Percentiles rank a stretch among this genome's conserved stretches.
Conservation (phyloP, 2,113 vertebrate species). For the Tyto alba region DNA sequence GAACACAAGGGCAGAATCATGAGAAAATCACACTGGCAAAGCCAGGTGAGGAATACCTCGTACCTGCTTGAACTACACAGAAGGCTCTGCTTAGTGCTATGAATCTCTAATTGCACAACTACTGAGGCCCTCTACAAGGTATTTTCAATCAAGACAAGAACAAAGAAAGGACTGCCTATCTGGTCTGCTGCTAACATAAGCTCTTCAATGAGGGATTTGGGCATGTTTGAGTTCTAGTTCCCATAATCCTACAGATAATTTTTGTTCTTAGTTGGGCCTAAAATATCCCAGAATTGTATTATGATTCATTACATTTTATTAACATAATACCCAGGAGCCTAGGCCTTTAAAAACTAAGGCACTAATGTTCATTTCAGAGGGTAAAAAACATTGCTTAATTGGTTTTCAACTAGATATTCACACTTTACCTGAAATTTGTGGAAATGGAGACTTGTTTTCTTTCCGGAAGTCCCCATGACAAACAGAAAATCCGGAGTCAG, state of each 20-base stretch:
- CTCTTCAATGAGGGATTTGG: neutral
- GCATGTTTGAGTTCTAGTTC: neutral
- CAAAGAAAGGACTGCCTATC: neutral
- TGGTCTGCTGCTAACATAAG: neutral
- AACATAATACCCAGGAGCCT: neutral
- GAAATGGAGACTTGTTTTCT: conserved; percentile 93
- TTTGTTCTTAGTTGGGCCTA: neutral
- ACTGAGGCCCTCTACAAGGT: neutral
- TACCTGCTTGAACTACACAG: neutral
- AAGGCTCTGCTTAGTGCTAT: neutral
- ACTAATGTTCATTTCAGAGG: neutral
- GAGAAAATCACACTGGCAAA: neutral
- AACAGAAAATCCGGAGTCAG: conserved; percentile 97
- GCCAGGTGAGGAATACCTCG: neutral
- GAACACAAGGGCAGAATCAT: neutral
- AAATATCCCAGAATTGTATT: neutral
- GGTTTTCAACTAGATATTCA: neutral
- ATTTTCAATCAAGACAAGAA: neutral
- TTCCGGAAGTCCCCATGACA: conserved; percentile 94
- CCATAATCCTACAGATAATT: neutral
- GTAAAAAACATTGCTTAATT: neutral
- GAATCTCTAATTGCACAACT: neutral
- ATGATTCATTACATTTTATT: neutral
- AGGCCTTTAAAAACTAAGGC: neutral
- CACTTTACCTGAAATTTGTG: conserved; percentile 92